These are phyloP conservation scores for Danionella dracula DNA, from an alignment of 2,797 vertebrate genomes.

Conservation along the genomic window DNA sequence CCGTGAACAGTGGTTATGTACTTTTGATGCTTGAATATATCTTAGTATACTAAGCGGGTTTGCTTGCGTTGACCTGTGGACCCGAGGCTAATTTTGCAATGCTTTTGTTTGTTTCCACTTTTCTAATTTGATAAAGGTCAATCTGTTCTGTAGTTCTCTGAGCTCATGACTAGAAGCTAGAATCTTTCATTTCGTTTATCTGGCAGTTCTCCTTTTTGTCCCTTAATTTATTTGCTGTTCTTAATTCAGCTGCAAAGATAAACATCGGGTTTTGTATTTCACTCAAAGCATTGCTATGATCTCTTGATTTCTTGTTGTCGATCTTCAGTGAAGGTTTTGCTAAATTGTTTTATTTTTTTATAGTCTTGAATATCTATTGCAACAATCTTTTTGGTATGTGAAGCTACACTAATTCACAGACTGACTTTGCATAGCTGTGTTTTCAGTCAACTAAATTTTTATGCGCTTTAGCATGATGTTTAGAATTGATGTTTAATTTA, in stretches of 20 bases:
- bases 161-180: conserved; percentile 22
- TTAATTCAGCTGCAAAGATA: conserved; percentile 28
- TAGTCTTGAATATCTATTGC: conserved; percentile 52
- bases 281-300: conserved; percentile 39
- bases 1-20: conserved; percentile 28
- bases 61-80: conserved; percentile 35
- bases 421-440: conserved; percentile 70
- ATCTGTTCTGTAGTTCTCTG: conserved; percentile 42
- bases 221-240: conserved; percentile 65
- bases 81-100: conserved; percentile 29
- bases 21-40: conserved; percentile 25
- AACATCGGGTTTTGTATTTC: conserved; percentile 29
- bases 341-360: conserved; percentile 36
- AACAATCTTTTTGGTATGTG: conserved; percentile 62
- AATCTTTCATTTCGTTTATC: conserved; percentile 31
- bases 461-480: conserved; percentile 45
- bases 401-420: conserved; percentile 76
- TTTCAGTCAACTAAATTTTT: conserved; percentile 59
- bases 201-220: conserved; percentile 41
- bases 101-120: conserved; percentile 22
- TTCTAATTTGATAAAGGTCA: conserved; percentile 9
- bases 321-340: conserved; percentile 53
- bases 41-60: conserved; percentile 36
- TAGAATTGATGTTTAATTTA: conserved; percentile 52
- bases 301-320: conserved; percentile 32